Percentiles rank a stretch among this genome's conserved stretches.
phyloP scores from a whole-genome alignment of 2,113 vertebrate genomes.

The Sorex araneus region DNA sequence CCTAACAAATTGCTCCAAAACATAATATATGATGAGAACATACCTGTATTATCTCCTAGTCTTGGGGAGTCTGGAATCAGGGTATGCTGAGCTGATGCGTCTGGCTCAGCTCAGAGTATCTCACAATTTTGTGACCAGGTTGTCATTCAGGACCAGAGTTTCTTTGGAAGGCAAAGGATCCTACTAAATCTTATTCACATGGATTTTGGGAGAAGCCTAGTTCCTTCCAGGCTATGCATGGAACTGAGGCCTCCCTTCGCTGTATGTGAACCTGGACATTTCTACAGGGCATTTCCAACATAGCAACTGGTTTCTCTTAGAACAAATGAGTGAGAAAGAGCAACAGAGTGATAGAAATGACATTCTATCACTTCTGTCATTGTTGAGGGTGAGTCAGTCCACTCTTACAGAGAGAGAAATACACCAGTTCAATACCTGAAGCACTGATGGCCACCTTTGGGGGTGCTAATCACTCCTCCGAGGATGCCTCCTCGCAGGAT shows the following conservation, averaged over 20 bases:
- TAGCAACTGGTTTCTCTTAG: neutral
- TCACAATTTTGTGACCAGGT: neutral
- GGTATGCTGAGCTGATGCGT: neutral
- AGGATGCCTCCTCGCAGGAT: neutral
- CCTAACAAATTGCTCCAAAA: slow-evolving; percentile 4
- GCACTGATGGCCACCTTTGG: neutral
- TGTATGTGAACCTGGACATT: neutral
- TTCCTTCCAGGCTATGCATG: neutral
- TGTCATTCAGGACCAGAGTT: neutral
- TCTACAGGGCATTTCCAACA: neutral
- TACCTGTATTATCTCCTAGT: neutral
- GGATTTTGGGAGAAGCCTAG: too few species aligned
- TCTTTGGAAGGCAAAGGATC: slow-evolving; percentile 10
- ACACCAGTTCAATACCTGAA: neutral
- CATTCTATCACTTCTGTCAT: neutral
- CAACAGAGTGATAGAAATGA: neutral
- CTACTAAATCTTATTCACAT: neutral
- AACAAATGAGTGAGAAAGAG: neutral
- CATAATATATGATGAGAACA: slow-evolving; percentile 30
- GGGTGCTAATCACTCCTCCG: neutral
- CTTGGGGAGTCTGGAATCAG: neutral
- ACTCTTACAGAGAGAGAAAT: neutral
- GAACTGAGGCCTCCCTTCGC: neutral
- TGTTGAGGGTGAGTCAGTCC: neutral
- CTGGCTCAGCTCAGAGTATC: neutral